phyloP scores from a whole-genome alignment of 2,888 invertebrate species.

The Zaprionus obscuricornis region DNA sequence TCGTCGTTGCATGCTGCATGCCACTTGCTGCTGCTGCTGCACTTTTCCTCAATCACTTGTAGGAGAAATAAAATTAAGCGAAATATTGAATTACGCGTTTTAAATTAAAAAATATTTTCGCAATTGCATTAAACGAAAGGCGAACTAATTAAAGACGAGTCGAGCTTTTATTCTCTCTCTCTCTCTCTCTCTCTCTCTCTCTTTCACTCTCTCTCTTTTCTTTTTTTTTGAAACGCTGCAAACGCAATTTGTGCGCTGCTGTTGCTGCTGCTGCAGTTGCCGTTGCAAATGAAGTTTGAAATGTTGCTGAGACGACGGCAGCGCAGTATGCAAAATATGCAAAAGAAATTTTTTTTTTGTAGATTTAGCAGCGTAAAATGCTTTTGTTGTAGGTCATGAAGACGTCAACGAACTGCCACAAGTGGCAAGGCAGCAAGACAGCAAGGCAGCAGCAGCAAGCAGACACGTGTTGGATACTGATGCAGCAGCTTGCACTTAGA shows the following conservation, averaged over 20 bases:
- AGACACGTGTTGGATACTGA: slow-evolving; percentile 18
- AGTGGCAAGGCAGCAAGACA: too few species aligned
- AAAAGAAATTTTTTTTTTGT: background rate
- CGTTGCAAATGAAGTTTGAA: slow-evolving; percentile 48
- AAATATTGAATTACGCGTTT: slow-evolving; percentile 76
- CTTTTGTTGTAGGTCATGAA: slow-evolving; percentile 36
- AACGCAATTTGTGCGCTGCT: slow-evolving; percentile 46
- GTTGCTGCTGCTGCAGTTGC: too few species aligned
- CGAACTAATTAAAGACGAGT: slow-evolving; percentile 59
- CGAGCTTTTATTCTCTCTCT: slow-evolving; percentile 18
- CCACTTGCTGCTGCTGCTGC: background rate
- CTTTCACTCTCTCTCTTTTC: slow-evolving; percentile 2
- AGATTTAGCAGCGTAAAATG: background rate
- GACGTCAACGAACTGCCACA: background rate
- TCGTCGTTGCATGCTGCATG: background rate
- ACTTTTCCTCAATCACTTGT: slow-evolving; percentile 13
- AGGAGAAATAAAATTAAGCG: slow-evolving; percentile 71
- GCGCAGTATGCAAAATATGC: too few species aligned
- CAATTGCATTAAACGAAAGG: slow-evolving; percentile 73
- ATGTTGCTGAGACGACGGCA: too few species aligned
- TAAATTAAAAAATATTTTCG: slow-evolving; percentile 73
- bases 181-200: background rate
- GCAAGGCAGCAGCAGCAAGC: slow-evolving; percentile 8
- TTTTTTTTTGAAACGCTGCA: background rate
- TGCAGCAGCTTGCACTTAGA: slow-evolving; percentile 41